Base-by-base conservation (phyloP, 2,888 invertebrate species). In the Lithophane leautieri region DNA sequence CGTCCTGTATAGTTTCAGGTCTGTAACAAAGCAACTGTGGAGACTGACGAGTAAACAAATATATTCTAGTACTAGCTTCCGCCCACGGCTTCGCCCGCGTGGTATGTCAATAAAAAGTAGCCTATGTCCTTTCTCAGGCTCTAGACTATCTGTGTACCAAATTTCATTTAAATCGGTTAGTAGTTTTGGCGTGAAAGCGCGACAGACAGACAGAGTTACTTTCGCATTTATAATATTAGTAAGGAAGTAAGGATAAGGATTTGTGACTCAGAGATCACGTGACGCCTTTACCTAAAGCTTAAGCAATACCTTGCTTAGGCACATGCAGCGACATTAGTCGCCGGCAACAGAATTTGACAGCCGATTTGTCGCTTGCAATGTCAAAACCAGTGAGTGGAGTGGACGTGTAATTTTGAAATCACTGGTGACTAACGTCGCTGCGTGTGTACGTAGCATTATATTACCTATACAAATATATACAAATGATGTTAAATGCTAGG, bases 1-100 rank as follows among this genome's bases (percentile, higher is more conserved):
- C 91, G 97, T 97, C 42, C 90, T 91, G 92, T 97, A 97, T 85
- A 94, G 84, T 89, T 93, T 91, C 70, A 96, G 88, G 44, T 93
- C 96, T 95, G 89, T 25, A 52, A 72, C 28, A 54, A 52, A 1
- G 7, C 34, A 61, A 50, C 47, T 79, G 12, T 63, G 34, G 9
- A 47, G 28, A 47, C 28, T 42, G 42, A 63, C 14, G 25, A 44
- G 1, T 50, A 6, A 60, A 73, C 40, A 16, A 50, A 50, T 50
- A n/a, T n/a, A n/a, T n/a, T n/a, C n/a, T n/a, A n/a, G n/a, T n/a
- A n/a, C n/a, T n/a, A n/a, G n/a, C n/a, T n/a, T n/a, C n/a, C n/a
- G n/a, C n/a, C n/a, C n/a, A n/a, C n/a, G n/a, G n/a, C n/a, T n/a
- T n/a, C n/a, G n/a, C n/a, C n/a, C n/a, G n/a, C n/a, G n/a, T n/a